Evolutionary conservation across 2,113 vertebrate genomes (phyloP).

Genomic region (Burhinus bistriatus): DNA sequence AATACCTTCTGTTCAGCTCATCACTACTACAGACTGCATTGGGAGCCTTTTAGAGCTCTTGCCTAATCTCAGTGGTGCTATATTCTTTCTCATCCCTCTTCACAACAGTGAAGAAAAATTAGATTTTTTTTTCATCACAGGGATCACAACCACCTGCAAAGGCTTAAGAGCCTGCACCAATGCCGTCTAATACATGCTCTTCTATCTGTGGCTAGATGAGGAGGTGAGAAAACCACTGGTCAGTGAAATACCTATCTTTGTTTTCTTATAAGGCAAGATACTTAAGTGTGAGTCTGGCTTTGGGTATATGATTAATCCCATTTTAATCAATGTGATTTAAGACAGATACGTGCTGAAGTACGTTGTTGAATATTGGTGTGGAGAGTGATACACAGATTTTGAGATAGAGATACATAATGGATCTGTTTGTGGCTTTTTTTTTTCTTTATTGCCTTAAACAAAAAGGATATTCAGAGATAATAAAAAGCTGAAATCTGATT

Average conservation of each 20-base stretch:
- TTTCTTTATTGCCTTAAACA: neutral
- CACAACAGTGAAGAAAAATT: conserved; percentile 49
- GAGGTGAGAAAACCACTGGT: conserved; percentile 52
- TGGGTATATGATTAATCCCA: conserved; percentile 15
- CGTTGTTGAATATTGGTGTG: neutral
- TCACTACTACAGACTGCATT: neutral
- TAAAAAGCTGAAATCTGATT: neutral
- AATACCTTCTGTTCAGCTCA: conserved; percentile 4
- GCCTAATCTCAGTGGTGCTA: conserved; percentile 30
- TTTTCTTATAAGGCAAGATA: conserved; percentile 26
- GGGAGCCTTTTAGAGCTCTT: conserved; percentile 11
- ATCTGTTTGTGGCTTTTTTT: neutral
- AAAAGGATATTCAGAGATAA: neutral
- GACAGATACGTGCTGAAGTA: neutral
- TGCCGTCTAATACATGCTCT: conserved; percentile 7
- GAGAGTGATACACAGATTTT: neutral
- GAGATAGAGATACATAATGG: neutral
- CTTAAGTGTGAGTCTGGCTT: conserved; percentile 7
- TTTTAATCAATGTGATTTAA: conserved; percentile 44
- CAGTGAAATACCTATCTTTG: conserved; percentile 38
- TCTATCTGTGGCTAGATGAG: neutral
- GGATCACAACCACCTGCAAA: conserved; percentile 55
- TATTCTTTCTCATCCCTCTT: conserved; percentile 44
- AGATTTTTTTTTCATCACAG: conserved; percentile 30
- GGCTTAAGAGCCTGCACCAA: conserved; percentile 45